Evolutionary conservation across 2,888 invertebrate species (phyloP).

Genomic region (Trypoxylon attenuatum): DNA sequence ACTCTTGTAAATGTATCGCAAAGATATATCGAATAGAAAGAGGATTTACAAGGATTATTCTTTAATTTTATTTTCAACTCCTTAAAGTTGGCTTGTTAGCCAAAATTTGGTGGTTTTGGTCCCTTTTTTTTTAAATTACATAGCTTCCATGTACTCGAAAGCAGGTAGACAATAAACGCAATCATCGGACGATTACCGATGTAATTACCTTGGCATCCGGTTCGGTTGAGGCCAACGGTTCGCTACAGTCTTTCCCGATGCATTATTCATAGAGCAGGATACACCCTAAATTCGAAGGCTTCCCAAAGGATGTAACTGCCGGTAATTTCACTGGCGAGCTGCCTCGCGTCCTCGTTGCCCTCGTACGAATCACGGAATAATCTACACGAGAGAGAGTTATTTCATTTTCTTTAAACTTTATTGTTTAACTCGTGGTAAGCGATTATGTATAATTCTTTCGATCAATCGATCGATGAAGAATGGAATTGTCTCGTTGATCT

Average conservation of each 20-base stretch:
- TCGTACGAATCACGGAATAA: conserved; percentile 28
- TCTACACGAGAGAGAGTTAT: conserved; percentile 11
- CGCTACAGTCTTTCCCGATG: conserved; percentile 40
- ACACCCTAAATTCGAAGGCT: conserved; percentile 54
- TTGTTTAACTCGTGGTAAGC: no score
- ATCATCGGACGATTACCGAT: conserved; percentile 37
- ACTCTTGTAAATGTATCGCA: no score
- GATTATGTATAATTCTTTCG: not conserved
- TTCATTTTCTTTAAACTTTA: not conserved
- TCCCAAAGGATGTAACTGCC: conserved; percentile 55
- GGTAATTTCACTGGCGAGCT: conserved; percentile 50
- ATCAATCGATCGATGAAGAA: conserved; percentile 6
- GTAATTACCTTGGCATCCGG: conserved; percentile 39
- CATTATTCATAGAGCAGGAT: conserved; percentile 50
- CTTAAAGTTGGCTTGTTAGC: no score
- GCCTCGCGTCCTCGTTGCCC: conserved; percentile 8
- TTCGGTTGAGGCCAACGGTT: conserved; percentile 6
- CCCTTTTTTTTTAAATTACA: no score
- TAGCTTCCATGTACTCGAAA: no score
- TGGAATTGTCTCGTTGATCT: no score
- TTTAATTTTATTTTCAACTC: no score
- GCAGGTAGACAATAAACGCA: conserved; percentile 18
- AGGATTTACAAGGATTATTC: not conserved
- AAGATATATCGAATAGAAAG: no score
- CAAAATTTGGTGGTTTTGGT: no score